phyloP scores from a whole-genome alignment of 2,888 invertebrate species.

The Norana najaformis region DNA sequence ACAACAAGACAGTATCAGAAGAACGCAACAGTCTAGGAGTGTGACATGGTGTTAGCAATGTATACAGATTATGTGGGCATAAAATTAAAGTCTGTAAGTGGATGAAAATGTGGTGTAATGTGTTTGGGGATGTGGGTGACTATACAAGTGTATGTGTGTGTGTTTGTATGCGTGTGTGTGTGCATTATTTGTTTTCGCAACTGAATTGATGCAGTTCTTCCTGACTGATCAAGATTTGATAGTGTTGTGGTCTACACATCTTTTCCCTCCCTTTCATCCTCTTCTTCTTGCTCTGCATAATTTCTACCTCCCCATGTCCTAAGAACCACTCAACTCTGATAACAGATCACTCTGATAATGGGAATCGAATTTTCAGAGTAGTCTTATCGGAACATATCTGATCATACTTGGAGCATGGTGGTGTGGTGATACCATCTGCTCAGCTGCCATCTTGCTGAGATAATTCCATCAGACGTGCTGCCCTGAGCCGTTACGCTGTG shows the following conservation, averaged over 20 bases:
- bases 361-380: not conserved
- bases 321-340: not conserved
- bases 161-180: not conserved
- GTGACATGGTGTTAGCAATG: no score
- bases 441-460: not conserved
- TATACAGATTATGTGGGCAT: not conserved
- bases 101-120: not conserved
- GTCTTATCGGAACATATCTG: not conserved
- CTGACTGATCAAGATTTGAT: not conserved
- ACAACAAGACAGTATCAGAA: no score
- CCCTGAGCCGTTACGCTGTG: not conserved
- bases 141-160: not conserved
- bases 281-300: not conserved
- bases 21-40: no score
- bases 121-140: not conserved
- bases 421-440: conserved; percentile 6
- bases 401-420: not conserved
- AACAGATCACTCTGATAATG: conserved; percentile 6
- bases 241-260: not conserved
- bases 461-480: not conserved
- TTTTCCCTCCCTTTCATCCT: not conserved
- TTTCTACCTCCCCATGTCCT: not conserved
- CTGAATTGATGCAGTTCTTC: not conserved
- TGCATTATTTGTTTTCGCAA: not conserved
- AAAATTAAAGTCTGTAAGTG: not conserved